Evolutionary conservation across 1,140 invertebrate species (phyloP).

Genomic region (Vanessa tameamea): DNA sequence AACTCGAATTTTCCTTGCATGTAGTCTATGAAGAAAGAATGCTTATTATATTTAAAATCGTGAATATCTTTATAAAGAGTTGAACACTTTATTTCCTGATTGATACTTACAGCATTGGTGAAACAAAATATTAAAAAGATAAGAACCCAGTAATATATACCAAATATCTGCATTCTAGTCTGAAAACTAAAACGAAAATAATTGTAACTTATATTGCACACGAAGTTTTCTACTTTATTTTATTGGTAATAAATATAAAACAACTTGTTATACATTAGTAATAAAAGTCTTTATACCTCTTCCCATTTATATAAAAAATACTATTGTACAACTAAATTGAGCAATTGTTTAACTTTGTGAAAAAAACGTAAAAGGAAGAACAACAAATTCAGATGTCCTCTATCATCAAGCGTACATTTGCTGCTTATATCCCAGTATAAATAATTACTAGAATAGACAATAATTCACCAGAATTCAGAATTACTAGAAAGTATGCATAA

Average conservation of each 20-base stretch:
- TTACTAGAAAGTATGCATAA: no score
- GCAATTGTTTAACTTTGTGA: no score
- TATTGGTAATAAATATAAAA: background rate
- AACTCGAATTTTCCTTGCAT: background rate
- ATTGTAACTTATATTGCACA: background rate
- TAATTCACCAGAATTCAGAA: no score
- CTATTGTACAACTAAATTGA: background rate
- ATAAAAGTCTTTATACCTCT: background rate
- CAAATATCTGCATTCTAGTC: conserved; percentile 19
- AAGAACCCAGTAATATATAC: conserved; percentile 25
- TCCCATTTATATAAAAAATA: background rate
- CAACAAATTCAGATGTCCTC: no score
- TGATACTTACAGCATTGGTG: conserved; percentile 42
- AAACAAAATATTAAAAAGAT: conserved; percentile 34
- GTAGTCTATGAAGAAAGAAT: conserved; percentile 33
- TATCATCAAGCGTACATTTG: no score
- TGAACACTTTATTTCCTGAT: background rate
- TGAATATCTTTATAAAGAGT: background rate
- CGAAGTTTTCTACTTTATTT: background rate
- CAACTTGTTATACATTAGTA: background rate
- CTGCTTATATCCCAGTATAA: no score
- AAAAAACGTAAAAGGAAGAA: no score
- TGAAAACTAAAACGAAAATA: background rate
- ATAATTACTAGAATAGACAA: no score
- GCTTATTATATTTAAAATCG: background rate